Evolutionary conservation across 2,888 invertebrate genomes (phyloP).

Genomic region (Tillus elongatus): DNA sequence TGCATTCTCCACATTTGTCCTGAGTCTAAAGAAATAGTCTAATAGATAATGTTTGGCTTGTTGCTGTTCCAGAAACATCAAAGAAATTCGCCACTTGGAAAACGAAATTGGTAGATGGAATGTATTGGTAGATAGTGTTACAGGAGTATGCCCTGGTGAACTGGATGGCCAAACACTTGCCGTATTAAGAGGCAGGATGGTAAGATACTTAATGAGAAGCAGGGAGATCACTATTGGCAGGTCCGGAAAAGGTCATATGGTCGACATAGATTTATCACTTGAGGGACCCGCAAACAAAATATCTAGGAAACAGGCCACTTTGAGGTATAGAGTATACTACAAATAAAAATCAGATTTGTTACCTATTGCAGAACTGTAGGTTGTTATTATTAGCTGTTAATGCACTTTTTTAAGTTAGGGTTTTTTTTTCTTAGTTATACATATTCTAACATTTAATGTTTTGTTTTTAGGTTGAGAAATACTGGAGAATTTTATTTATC

Average conservation of each 20-base stretch:
- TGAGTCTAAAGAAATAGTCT: too few species aligned
- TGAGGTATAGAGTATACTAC: conserved; percentile 46
- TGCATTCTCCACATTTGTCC: too few species aligned
- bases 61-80: too few species aligned
- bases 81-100: conserved; percentile 78
- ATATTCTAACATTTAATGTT: conserved; percentile 6
- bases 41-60: too few species aligned
- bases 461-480: conserved; percentile 57
- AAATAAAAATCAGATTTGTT: too few species aligned
- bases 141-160: conserved; percentile 74
- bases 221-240: conserved; percentile 92
- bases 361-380: too few species aligned
- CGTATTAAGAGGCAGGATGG: conserved; percentile 81
- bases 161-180: conserved; percentile 91
- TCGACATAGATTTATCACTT: conserved; percentile 87
- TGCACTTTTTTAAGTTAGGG: too few species aligned
- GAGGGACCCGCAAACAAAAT: conserved; percentile 94
- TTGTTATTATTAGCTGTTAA: too few species aligned
- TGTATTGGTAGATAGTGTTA: conserved; percentile 82
- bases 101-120: conserved; percentile 84
- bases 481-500: conserved; percentile 92
- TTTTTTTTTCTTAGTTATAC: not conserved
- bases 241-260: conserved; percentile 75
- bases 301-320: conserved; percentile 85
- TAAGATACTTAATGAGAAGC: conserved; percentile 89